These are phyloP conservation scores for Pristionchus mayeri DNA, from an alignment of 2,888 invertebrate genomes.

Conservation along the genomic window DNA sequence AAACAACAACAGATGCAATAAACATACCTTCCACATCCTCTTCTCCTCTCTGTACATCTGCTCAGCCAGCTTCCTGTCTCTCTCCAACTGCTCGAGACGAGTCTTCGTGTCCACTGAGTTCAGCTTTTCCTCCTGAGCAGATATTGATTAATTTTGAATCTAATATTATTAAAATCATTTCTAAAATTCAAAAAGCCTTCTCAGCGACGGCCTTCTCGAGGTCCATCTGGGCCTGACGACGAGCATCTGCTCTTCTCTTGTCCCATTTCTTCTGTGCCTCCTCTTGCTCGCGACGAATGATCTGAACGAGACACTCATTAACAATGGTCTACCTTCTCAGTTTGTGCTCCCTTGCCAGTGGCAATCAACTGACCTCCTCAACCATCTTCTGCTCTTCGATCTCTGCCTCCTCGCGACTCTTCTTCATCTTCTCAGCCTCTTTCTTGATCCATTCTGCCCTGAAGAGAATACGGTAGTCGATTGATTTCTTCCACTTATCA, in stretches of 20 bases:
- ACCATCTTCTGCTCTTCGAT: conserved; percentile 15
- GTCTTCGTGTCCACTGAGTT: background rate
- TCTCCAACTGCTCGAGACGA: background rate
- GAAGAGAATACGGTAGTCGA: background rate
- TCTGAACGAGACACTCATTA: background rate
- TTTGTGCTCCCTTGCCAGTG: no score
- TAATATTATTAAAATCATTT: background rate
- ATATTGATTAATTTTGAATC: background rate
- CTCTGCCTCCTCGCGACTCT: background rate
- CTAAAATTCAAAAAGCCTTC: background rate
- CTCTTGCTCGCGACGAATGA: background rate
- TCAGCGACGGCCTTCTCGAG: background rate
- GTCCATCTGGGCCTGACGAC: background rate
- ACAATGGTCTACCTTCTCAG: background rate
- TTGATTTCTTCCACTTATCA: background rate
- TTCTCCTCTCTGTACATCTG: conserved; percentile 1
- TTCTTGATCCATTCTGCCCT: conserved; percentile 2
- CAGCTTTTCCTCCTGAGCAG: background rate
- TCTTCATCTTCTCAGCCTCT: conserved; percentile 18
- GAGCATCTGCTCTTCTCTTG: background rate
- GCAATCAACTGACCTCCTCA: background rate
- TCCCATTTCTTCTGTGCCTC: background rate
- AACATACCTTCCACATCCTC: background rate
- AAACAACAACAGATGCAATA: no score
- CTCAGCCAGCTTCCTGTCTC: background rate